A percentile compares a stretch with the other conserved stretches of the same genome.
Evolutionary conservation across 2,888 invertebrate genomes (phyloP).

Genomic region (Trypoxylon attenuatum): DNA sequence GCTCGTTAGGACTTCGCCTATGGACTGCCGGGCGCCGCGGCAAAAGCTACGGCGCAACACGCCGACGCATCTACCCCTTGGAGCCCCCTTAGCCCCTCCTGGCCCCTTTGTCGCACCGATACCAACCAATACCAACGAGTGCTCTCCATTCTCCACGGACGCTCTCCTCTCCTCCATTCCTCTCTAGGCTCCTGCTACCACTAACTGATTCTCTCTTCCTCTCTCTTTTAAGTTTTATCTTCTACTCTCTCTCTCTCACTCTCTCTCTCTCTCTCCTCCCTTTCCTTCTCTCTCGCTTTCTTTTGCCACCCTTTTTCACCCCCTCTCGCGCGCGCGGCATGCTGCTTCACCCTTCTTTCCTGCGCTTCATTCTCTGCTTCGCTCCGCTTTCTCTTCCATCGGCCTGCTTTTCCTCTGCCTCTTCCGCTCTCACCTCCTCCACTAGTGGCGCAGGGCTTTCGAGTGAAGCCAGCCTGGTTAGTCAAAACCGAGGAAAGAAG

Average conservation of each 20-base stretch:
- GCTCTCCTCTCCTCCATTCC: slow-evolving; percentile 1
- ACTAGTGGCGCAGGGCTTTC: too few relatives aligned
- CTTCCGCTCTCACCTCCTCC: too few relatives aligned
- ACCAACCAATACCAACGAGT: slow-evolving; percentile 46
- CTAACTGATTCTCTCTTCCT: too few relatives aligned
- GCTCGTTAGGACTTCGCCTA: slow-evolving; percentile 68
- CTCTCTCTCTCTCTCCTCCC: neutral
- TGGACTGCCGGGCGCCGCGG: slow-evolving; percentile 70
- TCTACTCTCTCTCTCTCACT: too few relatives aligned
- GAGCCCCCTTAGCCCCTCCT: slow-evolving; percentile 34
- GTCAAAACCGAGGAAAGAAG: neutral
- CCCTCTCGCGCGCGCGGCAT: too few relatives aligned
- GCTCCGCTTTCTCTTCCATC: too few relatives aligned
- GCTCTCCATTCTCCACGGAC: slow-evolving; percentile 26
- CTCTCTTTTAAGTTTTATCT: too few relatives aligned
- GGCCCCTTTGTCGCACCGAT: slow-evolving; percentile 44
- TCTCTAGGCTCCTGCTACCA: too few relatives aligned
- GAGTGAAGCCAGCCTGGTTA: neutral
- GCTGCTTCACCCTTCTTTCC: too few relatives aligned
- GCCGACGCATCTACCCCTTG: slow-evolving; percentile 66
- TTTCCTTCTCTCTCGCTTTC: neutral
- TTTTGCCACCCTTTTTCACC: neutral
- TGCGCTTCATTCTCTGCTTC: too few relatives aligned
- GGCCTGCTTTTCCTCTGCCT: too few relatives aligned
- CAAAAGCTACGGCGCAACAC: slow-evolving; percentile 68